Conservation (phyloP, 1,140 invertebrate genomes). For the Macrobrachium nipponense region DNA sequence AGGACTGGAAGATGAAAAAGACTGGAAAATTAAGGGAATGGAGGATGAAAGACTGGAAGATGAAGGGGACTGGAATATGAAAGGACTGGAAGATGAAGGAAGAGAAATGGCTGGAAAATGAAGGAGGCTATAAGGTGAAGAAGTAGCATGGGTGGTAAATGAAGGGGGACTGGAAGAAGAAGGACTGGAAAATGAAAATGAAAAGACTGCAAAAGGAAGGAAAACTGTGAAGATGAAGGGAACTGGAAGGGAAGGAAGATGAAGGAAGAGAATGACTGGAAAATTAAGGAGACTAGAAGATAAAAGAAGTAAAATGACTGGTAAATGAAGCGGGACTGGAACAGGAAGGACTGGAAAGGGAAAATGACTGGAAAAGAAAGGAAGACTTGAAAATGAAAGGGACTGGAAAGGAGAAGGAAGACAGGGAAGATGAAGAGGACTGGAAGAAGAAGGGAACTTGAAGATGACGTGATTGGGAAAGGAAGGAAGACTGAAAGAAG, state of each 20-base stretch:
- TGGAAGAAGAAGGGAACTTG: not conserved
- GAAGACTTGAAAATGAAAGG: not conserved
- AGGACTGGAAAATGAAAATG: not conserved
- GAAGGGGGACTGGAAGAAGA: not conserved
- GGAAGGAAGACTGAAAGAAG: not conserved
- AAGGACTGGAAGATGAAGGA: not conserved
- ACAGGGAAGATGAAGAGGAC: not conserved
- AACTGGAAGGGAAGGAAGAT: not conserved
- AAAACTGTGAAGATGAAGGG: not conserved
- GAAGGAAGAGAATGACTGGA: not conserved
- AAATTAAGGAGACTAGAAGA: not conserved
- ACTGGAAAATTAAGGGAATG: too few relatives aligned
- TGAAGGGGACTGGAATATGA: not conserved
- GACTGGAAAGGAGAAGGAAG: too few relatives aligned
- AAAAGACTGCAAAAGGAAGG: not conserved
- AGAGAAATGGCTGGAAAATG: not conserved
- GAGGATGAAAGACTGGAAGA: not conserved
- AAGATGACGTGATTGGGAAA: too few relatives aligned
- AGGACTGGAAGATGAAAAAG: too few relatives aligned
- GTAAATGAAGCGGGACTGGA: not conserved
- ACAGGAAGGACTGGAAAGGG: not conserved
- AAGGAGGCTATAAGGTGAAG: too few relatives aligned
- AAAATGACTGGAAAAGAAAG: not conserved
- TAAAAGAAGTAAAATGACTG: not conserved
- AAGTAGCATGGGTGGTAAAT: not conserved